Evolutionary conservation across 2,888 invertebrate genomes (phyloP).

Genomic region (Drepanosiphum platanoidis): DNA sequence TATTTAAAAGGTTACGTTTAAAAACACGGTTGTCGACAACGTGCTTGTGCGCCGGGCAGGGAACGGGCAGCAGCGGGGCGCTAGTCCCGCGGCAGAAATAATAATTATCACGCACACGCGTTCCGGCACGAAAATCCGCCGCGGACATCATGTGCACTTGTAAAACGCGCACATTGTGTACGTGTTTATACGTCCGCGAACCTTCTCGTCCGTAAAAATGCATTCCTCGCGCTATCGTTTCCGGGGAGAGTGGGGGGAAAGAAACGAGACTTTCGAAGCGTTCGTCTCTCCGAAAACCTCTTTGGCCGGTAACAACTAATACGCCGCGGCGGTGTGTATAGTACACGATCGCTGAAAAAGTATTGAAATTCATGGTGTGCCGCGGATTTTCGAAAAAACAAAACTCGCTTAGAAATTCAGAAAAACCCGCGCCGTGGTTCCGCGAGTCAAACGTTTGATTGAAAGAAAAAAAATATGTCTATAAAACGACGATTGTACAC

Average conservation of each 20-base stretch:
- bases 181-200: background rate
- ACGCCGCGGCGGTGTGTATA: background rate
- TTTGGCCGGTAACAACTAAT: background rate
- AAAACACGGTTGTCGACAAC: conserved; percentile 50
- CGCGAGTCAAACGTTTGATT: background rate
- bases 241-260: background rate
- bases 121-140: background rate
- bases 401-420: too few relatives aligned
- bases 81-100: conserved; percentile 1
- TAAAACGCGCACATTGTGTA: background rate
- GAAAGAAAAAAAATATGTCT: background rate
- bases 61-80: background rate
- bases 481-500: too few relatives aligned
- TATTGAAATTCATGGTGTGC: too few relatives aligned
- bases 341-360: too few relatives aligned
- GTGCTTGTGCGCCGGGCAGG: too few relatives aligned
- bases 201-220: background rate
- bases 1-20: conserved; percentile 40
- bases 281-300: background rate
- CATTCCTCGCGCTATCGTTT: background rate
- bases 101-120: conserved; percentile 48
- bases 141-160: background rate
- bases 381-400: too few relatives aligned
- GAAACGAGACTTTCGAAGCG: background rate
- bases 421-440: background rate